Base-by-base conservation (phyloP, 2,113 vertebrate species). In the Regulus satrapa region DNA sequence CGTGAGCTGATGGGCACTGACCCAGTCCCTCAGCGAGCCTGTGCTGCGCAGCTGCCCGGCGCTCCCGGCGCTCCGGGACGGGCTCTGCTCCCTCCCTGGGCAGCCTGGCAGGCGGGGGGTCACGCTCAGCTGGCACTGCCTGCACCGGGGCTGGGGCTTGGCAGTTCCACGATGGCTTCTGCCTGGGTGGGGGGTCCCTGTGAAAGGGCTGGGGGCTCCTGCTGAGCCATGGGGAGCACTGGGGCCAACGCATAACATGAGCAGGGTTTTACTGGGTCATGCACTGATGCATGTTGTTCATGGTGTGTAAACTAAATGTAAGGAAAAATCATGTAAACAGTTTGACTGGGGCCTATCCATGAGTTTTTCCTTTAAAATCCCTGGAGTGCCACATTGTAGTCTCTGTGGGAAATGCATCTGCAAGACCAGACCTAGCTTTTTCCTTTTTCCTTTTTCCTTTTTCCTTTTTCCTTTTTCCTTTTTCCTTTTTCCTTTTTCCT, bases 71-170 rank as follows among this genome's bases (percentile, higher is more conserved):
- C 41, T 48, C n/a, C n/a, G n/a, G n/a, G n/a, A n/a, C n/a, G 46
- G 21, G 46, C n/a, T 36, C 14, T 58, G 48, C 43, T 71, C 25
- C 49, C 23, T 32, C 28, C 32, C 13, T 2, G 2, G 4, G 74
- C 63, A 18, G 48, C 0, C 15, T 43, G 14, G 13, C 61, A 5
- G 72, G 18, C 38, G 21, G 62, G 38, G 40, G 54, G 36, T 11
- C 52, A 38, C 7, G 9, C 73, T 45, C 46, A 40, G 46, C 84
- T 61, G 63, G 21, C 73, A 54, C 7, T 14, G 48, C 40, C 41
- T 5, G 5, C 40, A 2, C 43, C 0, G 0, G 46, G 5, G 13
- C 13, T 7, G 1, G 0, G 55, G 24, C 10, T 2, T 26, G 4
- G 52, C 23, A 3, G 34, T 19, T 34, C 3, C 58, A 18, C 58